These are phyloP conservation scores for Lacerta agilis DNA, from an alignment of 2,797 vertebrate genomes.

Conservation along the genomic window DNA sequence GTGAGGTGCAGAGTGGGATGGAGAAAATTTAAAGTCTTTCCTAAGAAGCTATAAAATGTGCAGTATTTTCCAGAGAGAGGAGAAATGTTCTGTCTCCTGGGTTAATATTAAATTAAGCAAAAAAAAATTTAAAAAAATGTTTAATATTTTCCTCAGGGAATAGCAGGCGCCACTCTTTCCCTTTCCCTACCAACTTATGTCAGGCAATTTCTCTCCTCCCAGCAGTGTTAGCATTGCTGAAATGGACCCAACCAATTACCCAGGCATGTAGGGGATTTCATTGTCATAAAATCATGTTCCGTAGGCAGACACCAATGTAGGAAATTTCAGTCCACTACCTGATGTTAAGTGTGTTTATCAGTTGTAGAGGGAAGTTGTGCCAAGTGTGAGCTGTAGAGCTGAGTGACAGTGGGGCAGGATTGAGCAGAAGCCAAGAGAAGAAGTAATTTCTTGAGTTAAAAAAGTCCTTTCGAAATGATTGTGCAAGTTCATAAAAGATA, in stretches of 20 bases:
- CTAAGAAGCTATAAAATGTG: slow-evolving; percentile 6
- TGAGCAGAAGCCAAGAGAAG: neutral
- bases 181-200: neutral
- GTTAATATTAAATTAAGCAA: slow-evolving; percentile 72
- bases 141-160: slow-evolving; percentile 18
- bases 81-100: slow-evolving; percentile 38
- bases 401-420: neutral
- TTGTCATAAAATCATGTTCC: neutral
- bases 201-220: neutral
- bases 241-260: neutral
- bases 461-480: neutral
- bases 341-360: neutral
- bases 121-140: neutral
- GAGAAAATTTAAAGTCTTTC: slow-evolving; percentile 9
- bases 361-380: too few relatives aligned
- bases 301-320: neutral
- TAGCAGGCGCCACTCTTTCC: neutral
- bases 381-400: neutral
- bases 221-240: neutral
- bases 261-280: neutral
- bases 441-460: neutral
- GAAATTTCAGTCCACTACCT: too few relatives aligned
- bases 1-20: neutral
- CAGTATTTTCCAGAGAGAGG: slow-evolving; percentile 50
- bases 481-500: neutral